Base-by-base conservation (phyloP, 2,113 vertebrate genomes). In the Chaetodon auriga region DNA sequence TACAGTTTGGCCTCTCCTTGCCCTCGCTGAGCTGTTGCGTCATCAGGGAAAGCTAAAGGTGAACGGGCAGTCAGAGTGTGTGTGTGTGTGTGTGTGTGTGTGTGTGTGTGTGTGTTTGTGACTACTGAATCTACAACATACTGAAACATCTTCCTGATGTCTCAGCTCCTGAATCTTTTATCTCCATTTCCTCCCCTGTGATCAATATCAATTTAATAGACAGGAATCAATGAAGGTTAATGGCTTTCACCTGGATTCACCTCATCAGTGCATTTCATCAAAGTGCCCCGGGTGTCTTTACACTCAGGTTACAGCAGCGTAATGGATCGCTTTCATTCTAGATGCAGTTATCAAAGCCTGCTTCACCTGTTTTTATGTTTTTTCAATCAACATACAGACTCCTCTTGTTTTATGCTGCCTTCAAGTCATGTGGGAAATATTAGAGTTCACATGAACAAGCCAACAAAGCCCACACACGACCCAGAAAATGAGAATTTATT, bases 11-110 rank as follows among this genome's bases (percentile, higher is more conserved):
- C 80, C 78, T 70, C 63, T 43, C 36, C 16, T 36, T 78, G 65
- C 55, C 82, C 84, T 84, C 78, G 1, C 64, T 43, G 51, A 86
- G 83, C 68, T 76, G 74, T 85, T 85, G 64, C 78, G 6, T 90
- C 85, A 86, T 30, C 54, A 30, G 74, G 10, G 75, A 66, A 60
- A 64, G 61, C 65, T 60, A 81, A 83, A 85, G 73, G 82, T 84
- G 54, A 83, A 60, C 4, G 1, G 57, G 58, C 65, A 43, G 78
- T 36, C 36, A 19, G 30, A 21, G 71, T 36, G 70, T 48, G 60
- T 55, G 61, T 60, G 54, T 81, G 3, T 79, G 57, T 74, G 75
- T 75, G 68, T 66, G 43, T 75, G 21, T 74, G 48, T 43, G 30
- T n/a, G 48, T 53, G 48, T 38, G 23, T 48, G 55, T 46, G 23